Evolutionary conservation across 2,888 invertebrate species (phyloP), one percentile per base, ranked within the genome.

Genomic region (Caenorhabditis sp.): DNA sequence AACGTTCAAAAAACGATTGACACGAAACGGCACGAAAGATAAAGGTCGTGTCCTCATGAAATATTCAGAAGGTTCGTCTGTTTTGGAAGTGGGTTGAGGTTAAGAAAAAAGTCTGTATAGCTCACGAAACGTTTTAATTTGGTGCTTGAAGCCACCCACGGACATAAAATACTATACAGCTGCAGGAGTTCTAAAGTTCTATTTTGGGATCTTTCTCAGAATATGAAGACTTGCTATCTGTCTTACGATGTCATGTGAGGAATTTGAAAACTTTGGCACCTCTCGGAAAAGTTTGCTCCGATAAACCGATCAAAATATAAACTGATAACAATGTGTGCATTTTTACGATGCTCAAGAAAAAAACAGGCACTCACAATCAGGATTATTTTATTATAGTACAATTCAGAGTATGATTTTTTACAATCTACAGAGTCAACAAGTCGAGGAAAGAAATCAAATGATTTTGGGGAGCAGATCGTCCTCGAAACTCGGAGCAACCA

Each of bases 401-500:
- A 12, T 47, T 7, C 47, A 47, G 22, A 54, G 22, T 54, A 54
- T 54, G 16, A n/a, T 54, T 22, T 31, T 2, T 28, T 16, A 58
- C 28, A 58, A 31, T 58, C n/a, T 35, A 59, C 10, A 22, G 19
- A 22, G 22, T 22, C 41, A 61, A 61, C 41, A 56, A 56, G 28
- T 19, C 16, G 56, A 7, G 1, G 19, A 49, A n/a, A 49, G n/a
- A 47, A 47, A 47, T 28, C n/a, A 12, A 2, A n/a, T 2, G 14
- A n/a, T 49, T 68, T 24, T 12, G 26, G 35, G 5, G 4, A 56
- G n/a, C 4, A 70, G 28, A 58, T 28, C 54, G 10, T 74, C 64
- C 12, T 56, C 74, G 44, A 54, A 56, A 31, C 12, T 44, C 10
- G 74, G 56, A 38, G 68, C 68, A 22, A 76, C 68, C 16, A 76